Base-by-base conservation (phyloP, 1,140 invertebrate genomes). In the Luehdorfia chinensis region DNA sequence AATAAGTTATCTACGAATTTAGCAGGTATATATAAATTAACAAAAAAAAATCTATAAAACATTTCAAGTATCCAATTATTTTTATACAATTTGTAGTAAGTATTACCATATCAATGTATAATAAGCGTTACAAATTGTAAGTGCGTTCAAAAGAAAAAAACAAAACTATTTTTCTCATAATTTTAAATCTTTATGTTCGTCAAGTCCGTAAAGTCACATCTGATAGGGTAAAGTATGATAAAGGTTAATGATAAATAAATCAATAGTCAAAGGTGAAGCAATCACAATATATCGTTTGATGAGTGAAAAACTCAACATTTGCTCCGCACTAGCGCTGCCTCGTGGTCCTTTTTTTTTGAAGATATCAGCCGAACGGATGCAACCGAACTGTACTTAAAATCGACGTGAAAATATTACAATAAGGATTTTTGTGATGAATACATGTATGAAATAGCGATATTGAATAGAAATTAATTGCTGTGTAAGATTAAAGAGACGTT, bases 281-380 rank as follows among this genome's bases (percentile, higher is more conserved):
- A 43, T 1, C 4, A 43, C 4, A 43, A 43, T 7, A 5, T 18
- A 6, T 13, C 0, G 2, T 28, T 18, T 19, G 19, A 21, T 3
- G 19, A 21, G 19, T 12, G 9, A 4, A 9, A 23, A 11, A 23
- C 18, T 27, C 14, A 16, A 28, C 7, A n/a, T 16, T 16, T 18
- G 39, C 25, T 11, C 39, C 15, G 25, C 25, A 28, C n/a, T 9
- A 19, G 13, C 8, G 8, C 25, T 27, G 25, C 25, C 8, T 9
- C 25, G 11, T 7, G 4, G 11, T 9, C 3, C 7, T 27, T 3
- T 13, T 11, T 12, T 21, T 6, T 3, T 21, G 6, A 21, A 21
- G 23, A 43, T 14, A 43, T 30, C 39, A 16, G 27, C 39, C 39
- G 15, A 30, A 30, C 39, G 39, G 39, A 43, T 11, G 39, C 39